Conservation (phyloP, 2,888 invertebrate genomes). For the Sipha maydis region DNA sequence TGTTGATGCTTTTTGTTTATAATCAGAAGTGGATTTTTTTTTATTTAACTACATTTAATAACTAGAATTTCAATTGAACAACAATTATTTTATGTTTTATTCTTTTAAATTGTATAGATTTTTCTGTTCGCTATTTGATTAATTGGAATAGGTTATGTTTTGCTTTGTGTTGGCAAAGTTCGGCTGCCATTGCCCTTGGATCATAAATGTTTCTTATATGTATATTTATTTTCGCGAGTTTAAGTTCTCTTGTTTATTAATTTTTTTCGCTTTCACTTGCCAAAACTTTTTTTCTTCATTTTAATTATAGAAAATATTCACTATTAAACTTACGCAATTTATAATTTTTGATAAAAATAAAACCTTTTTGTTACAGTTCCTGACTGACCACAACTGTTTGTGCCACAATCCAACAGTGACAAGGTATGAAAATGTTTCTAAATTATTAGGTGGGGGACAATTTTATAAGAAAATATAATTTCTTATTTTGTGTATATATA, state of each 20-base stretch:
- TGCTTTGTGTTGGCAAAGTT: conserved; percentile 47
- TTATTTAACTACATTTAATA: neutral
- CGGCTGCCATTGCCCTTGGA: conserved; percentile 27
- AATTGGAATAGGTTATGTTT: conserved; percentile 1
- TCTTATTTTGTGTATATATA: too few species aligned
- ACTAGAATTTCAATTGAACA: neutral
- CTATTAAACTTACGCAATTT: conserved; percentile 21
- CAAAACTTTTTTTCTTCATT: conserved; percentile 23
- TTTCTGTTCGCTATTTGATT: conserved; percentile 7
- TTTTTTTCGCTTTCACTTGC: conserved; percentile 51
- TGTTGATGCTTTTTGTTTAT: too few species aligned
- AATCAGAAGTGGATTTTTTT: too few species aligned
- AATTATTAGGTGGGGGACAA: neutral
- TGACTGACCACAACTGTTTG: conserved; percentile 60
- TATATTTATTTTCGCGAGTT: conserved; percentile 28
- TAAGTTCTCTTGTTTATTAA: conserved; percentile 52
- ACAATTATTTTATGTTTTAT: neutral
- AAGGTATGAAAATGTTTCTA: conserved; percentile 3
- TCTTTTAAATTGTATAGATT: conserved; percentile 2
- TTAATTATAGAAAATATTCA: conserved; percentile 47
- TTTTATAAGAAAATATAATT: neutral
- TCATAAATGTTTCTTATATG: conserved; percentile 41
- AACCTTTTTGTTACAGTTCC: conserved; percentile 52
- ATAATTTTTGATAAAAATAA: conserved; percentile 17
- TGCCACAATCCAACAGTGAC: conserved; percentile 48